Conservation (phyloP, 2,797 vertebrate genomes). For the Chrysolophus pictus region DNA sequence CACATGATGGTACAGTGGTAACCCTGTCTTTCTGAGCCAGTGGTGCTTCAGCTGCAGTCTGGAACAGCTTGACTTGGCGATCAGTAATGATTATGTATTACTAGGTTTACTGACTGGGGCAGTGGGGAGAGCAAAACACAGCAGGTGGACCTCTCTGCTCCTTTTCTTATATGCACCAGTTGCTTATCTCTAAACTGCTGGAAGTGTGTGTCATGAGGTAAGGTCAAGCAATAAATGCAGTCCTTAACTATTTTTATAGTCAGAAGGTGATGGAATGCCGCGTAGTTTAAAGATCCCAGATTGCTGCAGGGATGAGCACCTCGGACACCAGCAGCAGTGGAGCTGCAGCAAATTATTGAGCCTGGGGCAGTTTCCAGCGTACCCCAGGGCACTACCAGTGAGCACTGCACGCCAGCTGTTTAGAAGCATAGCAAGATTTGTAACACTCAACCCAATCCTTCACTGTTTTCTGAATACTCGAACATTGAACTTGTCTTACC, state of each 20-base stretch:
- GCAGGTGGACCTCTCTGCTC: not conserved
- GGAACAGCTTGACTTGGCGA: not conserved
- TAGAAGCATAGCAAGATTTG: not conserved
- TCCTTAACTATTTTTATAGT: not conserved
- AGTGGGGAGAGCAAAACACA: not conserved
- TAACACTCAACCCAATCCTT: not conserved
- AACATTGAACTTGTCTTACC: not conserved
- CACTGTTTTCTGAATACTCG: not conserved
- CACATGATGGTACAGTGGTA: not conserved
- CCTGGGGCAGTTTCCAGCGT: accelerated
- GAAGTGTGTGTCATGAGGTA: not conserved
- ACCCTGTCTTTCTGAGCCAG: not conserved
- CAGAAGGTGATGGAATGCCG: not conserved
- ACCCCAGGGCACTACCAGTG: not conserved
- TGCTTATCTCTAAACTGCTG: not conserved
- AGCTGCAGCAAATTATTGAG: not conserved
- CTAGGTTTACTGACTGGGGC: not conserved
- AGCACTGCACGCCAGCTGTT: not conserved
- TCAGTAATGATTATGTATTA: not conserved
- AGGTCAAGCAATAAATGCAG: not conserved
- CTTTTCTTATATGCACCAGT: not conserved
- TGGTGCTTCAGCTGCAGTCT: not conserved
- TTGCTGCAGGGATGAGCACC: not conserved
- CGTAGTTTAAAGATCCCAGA: not conserved
- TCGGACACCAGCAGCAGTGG: not conserved